phyloP scores from a whole-genome alignment of 2,113 vertebrate genomes.

The Rattus rattus region DNA sequence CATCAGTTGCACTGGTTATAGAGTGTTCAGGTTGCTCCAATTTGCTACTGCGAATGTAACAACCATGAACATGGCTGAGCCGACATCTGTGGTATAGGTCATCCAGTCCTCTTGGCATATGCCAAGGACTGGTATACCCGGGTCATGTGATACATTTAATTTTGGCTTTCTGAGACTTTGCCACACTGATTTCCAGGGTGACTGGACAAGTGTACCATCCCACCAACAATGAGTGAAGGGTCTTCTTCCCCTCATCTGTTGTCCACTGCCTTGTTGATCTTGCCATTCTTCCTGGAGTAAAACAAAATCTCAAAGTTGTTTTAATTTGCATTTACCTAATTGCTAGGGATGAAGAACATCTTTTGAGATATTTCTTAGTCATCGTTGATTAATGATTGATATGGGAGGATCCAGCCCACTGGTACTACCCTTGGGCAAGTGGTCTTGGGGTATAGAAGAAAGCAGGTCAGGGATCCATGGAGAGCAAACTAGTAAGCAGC shows the following conservation, averaged over 20 bases:
- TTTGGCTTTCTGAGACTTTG: not conserved
- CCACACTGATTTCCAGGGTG: not conserved
- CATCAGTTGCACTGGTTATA: not conserved
- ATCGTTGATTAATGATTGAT: not conserved
- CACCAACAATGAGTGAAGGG: not conserved
- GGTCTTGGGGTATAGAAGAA: not conserved
- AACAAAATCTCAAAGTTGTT: not conserved
- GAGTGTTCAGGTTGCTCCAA: not conserved
- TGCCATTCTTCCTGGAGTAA: not conserved
- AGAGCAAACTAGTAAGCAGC: not conserved
- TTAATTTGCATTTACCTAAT: not conserved
- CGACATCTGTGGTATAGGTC: not conserved
- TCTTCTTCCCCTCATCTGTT: not conserved
- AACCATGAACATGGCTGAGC: not conserved
- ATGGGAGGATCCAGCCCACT: not conserved
- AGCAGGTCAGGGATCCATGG: not conserved
- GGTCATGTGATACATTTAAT: not conserved
- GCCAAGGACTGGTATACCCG: not conserved
- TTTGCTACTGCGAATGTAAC: not conserved
- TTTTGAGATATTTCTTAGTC: not conserved
- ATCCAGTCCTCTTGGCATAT: not conserved
- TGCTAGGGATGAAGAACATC: not conserved
- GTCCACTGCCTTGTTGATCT: not conserved
- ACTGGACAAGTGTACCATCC: not conserved
- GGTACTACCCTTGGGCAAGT: too few relatives aligned